Conservation (phyloP, 2,797 vertebrate species). For the Potorous gilbertii region DNA sequence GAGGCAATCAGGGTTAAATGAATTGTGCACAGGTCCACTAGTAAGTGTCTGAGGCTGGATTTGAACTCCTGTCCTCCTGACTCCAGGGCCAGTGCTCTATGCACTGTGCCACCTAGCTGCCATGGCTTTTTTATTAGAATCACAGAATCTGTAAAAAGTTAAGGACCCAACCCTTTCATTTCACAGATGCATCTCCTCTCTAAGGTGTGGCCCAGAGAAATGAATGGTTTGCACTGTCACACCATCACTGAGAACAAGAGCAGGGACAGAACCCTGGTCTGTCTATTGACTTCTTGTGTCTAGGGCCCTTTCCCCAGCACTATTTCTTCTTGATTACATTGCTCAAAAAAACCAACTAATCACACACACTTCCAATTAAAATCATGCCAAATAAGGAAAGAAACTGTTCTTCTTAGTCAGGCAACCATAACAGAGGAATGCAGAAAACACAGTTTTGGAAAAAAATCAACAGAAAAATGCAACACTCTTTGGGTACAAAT, state of each 20-base stretch:
- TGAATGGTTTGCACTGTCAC: not conserved
- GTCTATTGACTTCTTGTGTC: not conserved
- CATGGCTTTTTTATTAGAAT: not conserved
- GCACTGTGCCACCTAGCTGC: not conserved
- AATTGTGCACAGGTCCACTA: not conserved
- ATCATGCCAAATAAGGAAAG: conserved; percentile 74
- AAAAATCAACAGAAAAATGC: conserved; percentile 69
- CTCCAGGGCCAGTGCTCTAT: not conserved
- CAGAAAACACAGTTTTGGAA: conserved; percentile 73
- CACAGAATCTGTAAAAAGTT: not conserved
- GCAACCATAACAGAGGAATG: conserved; percentile 76
- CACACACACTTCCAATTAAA: conserved; percentile 67
- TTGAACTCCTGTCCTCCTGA: not conserved
- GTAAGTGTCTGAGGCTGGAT: not conserved
- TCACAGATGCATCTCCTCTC: not conserved
- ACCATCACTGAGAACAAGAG: not conserved
- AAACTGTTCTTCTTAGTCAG: conserved; percentile 65
- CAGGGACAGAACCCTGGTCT: not conserved
- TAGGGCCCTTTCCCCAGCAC: not conserved
- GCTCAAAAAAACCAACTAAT: conserved; percentile 63
- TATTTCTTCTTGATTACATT: conserved; percentile 49
- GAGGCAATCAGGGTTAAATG: not conserved
- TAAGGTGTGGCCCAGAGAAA: not conserved
- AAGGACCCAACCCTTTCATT: not conserved
- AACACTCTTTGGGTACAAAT: conserved; percentile 73